Percentiles rank a stretch among this genome's conserved stretches.
Evolutionary conservation across 2,888 invertebrate species (phyloP).

Genomic region (Panzeria rudis): DNA sequence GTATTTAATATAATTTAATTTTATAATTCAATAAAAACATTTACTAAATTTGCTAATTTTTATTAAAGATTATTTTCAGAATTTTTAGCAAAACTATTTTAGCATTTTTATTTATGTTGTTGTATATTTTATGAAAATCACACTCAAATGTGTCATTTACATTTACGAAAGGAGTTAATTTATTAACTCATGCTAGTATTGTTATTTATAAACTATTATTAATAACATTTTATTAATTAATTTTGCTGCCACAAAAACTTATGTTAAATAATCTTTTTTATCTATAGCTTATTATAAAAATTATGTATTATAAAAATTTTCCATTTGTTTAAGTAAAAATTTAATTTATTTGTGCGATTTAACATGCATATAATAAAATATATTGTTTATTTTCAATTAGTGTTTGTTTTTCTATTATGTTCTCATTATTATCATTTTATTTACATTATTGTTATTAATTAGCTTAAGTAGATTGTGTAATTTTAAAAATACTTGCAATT

Average conservation of each 20-base stretch:
- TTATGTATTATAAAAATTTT: background rate
- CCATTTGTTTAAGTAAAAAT: background rate
- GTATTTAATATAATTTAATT: too few relatives aligned
- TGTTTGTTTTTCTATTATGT: constrained; percentile 50
- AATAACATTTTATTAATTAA: background rate
- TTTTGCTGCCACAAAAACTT: constrained; percentile 2
- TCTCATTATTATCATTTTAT: constrained; percentile 9
- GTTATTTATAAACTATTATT: background rate
- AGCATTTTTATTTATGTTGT: background rate
- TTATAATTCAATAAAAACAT: too few relatives aligned
- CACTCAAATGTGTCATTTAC: background rate
- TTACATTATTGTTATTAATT: constrained; percentile 40
- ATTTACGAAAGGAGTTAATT: background rate
- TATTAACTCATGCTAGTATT: background rate
- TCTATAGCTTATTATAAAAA: background rate
- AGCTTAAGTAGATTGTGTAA: constrained; percentile 17
- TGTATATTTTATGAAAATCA: background rate
- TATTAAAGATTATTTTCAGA: background rate
- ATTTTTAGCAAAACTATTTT: background rate
- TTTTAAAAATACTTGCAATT: background rate
- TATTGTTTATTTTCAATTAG: constrained; percentile 50
- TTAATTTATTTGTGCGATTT: constrained; percentile 32
- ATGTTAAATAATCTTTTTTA: background rate
- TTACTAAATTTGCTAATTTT: too few relatives aligned
- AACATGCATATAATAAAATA: constrained; percentile 20